A percentile compares a stretch with the other conserved stretches of the same genome.
Conservation (phyloP, 2,797 vertebrate species). For the Lateolabrax maculatus region DNA sequence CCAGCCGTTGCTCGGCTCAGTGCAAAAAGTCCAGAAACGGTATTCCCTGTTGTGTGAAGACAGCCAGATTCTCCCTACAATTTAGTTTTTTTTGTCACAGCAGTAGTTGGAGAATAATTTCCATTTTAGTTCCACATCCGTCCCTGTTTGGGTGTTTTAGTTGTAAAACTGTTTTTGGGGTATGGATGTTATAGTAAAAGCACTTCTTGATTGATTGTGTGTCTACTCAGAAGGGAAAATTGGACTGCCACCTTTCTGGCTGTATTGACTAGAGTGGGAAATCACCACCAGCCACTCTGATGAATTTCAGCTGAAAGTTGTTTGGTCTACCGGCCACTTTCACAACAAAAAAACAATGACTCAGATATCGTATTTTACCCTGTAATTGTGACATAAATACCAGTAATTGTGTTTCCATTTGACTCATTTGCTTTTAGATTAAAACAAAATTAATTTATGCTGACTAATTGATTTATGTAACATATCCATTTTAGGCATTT, state of each 20-base stretch:
- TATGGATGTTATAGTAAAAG: constrained; percentile 23
- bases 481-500: constrained; percentile 1
- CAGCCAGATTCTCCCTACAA: constrained; percentile 26
- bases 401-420: not conserved
- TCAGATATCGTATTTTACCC: not conserved
- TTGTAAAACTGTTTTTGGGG: constrained; percentile 6
- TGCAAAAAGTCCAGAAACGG: constrained; percentile 34
- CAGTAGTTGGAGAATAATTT: constrained; percentile 22
- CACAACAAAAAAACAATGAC: not conserved
- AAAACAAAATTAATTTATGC: not conserved
- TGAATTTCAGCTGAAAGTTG: not conserved
- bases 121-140: constrained; percentile 17
- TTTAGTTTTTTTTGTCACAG: constrained; percentile 13
- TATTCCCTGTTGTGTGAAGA: constrained; percentile 39
- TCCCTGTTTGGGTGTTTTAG: constrained; percentile 32
- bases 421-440: not conserved
- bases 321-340: constrained; percentile 7
- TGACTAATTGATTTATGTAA: not conserved
- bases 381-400: not conserved
- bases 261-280: constrained; percentile 4
- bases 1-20: constrained; percentile 35
- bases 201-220: constrained; percentile 10
- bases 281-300: constrained; percentile 5
- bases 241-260: constrained; percentile 9
- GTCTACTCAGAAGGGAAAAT: constrained; percentile 5